Base-by-base conservation (phyloP, 2,888 invertebrate species). In the Microctonus aethiopoides region DNA sequence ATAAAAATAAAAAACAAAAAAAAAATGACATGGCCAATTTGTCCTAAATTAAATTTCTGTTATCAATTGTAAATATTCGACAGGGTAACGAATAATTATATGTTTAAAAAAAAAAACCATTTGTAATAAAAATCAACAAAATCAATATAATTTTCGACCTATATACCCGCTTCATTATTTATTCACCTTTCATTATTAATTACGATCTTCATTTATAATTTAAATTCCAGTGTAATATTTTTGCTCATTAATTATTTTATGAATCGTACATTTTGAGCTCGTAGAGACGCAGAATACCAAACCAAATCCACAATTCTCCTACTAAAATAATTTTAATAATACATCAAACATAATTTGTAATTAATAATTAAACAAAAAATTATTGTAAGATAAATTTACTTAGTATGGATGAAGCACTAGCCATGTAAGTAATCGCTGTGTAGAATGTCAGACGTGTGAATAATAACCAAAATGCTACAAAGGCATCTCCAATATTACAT, bases 231-330 rank as follows among this genome's bases (percentile, higher is more conserved):
- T 13, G 10, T 36, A 20, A 26, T 22, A 26, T 1, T 24, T 20
- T 22, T 4, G 51, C 5, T 54, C 20, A 61, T n/a, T 9, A 41
- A 60, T 20, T 39, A 60, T 20, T 39, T 2, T 66, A 59, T 73
- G 56, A 77, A 60, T 76, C 72, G 65, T 79, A 79, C 0, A 75
- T 73, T 70, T 80, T 77, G 13, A 76, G 62, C 51, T 83, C 83
- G 70, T 79, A 83, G 34, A 82, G 74, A 7, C 75, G 75, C 46
- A 82, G 70, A 9, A 80, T 79, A 5, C 82, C 81, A 57, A 81
- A 56, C 79, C 81, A 83, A 39, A 78, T 70, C 81, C 82, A 83
- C 41, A 81, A 68, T 75, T 83, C 79, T 29, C 72, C 73, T 34
- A 77, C 83, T 82, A 60, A n/a, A 75, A 72, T 54, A 61, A 26